Evolutionary conservation across 2,113 vertebrate species (phyloP).

Genomic region (Antechinus flavipes): DNA sequence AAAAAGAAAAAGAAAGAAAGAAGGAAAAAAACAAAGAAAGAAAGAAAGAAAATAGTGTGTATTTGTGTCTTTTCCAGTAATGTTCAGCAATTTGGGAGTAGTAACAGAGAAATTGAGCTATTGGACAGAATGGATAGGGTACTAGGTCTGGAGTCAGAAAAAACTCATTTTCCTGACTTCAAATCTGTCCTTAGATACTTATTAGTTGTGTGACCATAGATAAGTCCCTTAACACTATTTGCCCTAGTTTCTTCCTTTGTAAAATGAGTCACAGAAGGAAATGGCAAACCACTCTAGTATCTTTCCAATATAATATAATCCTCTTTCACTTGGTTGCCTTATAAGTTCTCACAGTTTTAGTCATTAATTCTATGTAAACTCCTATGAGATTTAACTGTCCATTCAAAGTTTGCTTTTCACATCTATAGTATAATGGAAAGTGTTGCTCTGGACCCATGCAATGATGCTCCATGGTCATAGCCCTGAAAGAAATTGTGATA

Average conservation of each 20-base stretch:
- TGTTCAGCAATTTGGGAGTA: background rate
- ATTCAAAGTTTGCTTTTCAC: background rate
- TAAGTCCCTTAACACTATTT: background rate
- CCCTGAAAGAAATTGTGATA: background rate
- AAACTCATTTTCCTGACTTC: background rate
- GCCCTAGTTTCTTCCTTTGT: background rate
- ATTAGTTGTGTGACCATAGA: background rate
- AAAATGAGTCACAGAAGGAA: background rate
- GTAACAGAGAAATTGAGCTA: background rate
- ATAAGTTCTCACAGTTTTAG: background rate
- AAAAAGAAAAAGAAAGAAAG: no score
- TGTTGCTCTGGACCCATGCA: background rate
- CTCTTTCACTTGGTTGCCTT: background rate
- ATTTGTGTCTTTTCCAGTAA: background rate
- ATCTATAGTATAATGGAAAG: background rate
- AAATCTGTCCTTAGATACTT: background rate
- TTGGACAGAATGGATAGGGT: background rate
- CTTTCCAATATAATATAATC: background rate
- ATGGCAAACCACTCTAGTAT: background rate
- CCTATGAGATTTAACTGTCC: background rate
- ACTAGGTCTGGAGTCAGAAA: background rate
- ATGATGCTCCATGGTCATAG: background rate
- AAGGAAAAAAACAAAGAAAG: no score
- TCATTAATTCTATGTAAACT: background rate
- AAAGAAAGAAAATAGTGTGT: background rate